These are phyloP conservation scores for Percina caprodes DNA, from an alignment of 2,113 vertebrate species.

Conservation along the genomic window DNA sequence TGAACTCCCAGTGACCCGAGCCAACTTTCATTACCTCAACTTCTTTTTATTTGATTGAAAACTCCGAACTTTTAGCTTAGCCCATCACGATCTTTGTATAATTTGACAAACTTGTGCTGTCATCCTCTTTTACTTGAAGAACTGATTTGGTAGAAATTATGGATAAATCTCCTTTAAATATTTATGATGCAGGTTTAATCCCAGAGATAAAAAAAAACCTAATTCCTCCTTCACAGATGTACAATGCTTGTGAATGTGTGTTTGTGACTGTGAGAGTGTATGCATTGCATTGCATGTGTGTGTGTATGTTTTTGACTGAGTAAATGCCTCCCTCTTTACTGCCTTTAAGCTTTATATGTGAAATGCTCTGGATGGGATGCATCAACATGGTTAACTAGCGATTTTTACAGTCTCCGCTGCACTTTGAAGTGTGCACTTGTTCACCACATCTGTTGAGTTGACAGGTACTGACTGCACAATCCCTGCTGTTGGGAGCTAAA, in stretches of 20 bases:
- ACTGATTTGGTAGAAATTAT: slow-evolving; percentile 52
- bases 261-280: background rate
- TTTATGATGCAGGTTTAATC: slow-evolving; percentile 71
- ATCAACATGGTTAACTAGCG: slow-evolving; percentile 17
- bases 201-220: slow-evolving; percentile 38
- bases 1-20: background rate
- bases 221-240: slow-evolving; percentile 59
- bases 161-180: slow-evolving; percentile 66
- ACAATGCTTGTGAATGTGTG: slow-evolving; percentile 46
- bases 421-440: slow-evolving; percentile 39
- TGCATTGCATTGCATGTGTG: background rate
- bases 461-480: slow-evolving; percentile 33
- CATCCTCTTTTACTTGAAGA: slow-evolving; percentile 44
- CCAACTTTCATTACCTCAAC: background rate
- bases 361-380: slow-evolving; percentile 19
- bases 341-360: slow-evolving; percentile 16
- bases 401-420: background rate
- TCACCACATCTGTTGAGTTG: slow-evolving; percentile 52
- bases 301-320: background rate
- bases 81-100: slow-evolving; percentile 7
- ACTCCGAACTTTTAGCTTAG: slow-evolving; percentile 16
- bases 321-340: too few species aligned
- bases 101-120: slow-evolving; percentile 33
- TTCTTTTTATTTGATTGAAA: background rate
- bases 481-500: slow-evolving; percentile 25